phyloP scores from a whole-genome alignment of 2,797 vertebrate genomes.

The Coluber constrictor region DNA sequence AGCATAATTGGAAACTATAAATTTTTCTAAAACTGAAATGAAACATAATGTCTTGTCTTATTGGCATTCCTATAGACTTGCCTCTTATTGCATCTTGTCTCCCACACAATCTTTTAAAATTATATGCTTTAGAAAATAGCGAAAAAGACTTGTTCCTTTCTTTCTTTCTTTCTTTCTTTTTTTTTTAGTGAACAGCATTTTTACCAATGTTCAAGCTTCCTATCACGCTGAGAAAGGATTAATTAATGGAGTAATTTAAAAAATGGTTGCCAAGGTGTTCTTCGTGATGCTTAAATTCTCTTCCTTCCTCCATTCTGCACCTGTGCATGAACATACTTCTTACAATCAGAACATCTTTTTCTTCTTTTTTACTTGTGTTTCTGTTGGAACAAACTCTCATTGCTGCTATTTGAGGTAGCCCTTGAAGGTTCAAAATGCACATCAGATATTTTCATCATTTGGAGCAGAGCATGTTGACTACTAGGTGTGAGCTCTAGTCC shows the following conservation, averaged over 20 bases:
- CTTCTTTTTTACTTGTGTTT: not conserved
- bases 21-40: not conserved
- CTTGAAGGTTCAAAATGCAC: not conserved
- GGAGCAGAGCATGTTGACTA: not conserved
- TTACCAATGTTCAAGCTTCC: not conserved
- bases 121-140: not conserved
- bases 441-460: not conserved
- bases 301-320: not conserved
- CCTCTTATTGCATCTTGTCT: not conserved
- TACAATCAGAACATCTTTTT: not conserved
- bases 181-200: not conserved
- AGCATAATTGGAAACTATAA: not conserved
- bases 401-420: not conserved
- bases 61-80: not conserved
- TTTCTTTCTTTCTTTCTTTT: not conserved
- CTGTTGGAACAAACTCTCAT: not conserved
- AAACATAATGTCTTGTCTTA: not conserved
- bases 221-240: slow-evolving; percentile 4
- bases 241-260: slow-evolving; percentile 26
- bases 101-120: not conserved
- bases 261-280: slow-evolving; percentile 5
- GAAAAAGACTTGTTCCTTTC: not conserved
- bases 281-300: slow-evolving; percentile 15
- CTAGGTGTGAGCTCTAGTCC: not conserved
- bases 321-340: not conserved